phyloP scores from a whole-genome alignment of 2,888 invertebrate species.

The Elysia crispata region DNA sequence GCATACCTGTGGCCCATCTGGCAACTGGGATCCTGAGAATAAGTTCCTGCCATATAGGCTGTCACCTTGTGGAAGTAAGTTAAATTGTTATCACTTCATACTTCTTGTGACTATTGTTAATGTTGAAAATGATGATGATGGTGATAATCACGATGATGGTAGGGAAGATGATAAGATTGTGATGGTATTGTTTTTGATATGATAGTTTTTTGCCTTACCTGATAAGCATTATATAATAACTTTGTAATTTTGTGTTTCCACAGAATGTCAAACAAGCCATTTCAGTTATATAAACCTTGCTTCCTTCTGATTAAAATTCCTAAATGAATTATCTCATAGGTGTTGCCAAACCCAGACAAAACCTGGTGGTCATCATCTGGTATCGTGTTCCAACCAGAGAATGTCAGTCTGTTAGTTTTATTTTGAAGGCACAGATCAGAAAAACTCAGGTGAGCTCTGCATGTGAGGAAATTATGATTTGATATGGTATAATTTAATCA shows the following conservation, averaged over 20 bases:
- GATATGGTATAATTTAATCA: too few species aligned
- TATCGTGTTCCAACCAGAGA: slow-evolving; percentile 46
- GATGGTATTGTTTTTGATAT: too few species aligned
- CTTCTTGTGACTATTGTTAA: too few species aligned
- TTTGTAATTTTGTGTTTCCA: too few species aligned
- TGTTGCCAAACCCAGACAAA: slow-evolving; percentile 21
- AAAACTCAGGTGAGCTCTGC: slow-evolving; percentile 30
- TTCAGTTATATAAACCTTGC: too few species aligned
- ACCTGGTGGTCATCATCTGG: slow-evolving; percentile 34
- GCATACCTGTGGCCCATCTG: slow-evolving; percentile 98
- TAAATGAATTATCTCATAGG: slow-evolving; percentile 16
- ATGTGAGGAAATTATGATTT: background rate
- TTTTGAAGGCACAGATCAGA: background rate
- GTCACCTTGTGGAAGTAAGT: slow-evolving; percentile 68
- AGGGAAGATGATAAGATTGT: too few species aligned
- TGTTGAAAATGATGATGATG: too few species aligned
- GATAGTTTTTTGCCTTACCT: too few species aligned
- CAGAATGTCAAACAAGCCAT: too few species aligned
- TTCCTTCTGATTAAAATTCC: too few species aligned
- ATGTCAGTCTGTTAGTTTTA: slow-evolving; percentile 30
- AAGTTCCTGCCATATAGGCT: slow-evolving; percentile 54
- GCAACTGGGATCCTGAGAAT: slow-evolving; percentile 85
- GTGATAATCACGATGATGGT: background rate
- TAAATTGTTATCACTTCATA: too few species aligned
- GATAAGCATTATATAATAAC: too few species aligned